Evolutionary conservation across 2,888 invertebrate species (phyloP), one percentile per base, ranked within the genome.

Genomic region (Teleogryllus oceanicus): DNA sequence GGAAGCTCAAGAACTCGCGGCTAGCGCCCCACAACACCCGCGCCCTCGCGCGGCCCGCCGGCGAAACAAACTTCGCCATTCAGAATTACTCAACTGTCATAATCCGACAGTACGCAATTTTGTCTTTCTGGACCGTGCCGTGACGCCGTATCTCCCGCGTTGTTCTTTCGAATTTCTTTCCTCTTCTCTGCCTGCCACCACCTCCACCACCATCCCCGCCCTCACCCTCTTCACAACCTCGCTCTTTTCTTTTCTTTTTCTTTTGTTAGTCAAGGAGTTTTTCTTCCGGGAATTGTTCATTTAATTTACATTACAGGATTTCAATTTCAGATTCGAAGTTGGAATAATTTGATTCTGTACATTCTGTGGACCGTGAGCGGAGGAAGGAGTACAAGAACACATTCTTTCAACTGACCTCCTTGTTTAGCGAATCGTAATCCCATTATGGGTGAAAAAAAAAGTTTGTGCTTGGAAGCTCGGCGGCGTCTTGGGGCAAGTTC

Each of bases 201-300:
- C n/a, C 62, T 62, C 5, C 13, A 62, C 16, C 62, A 5, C 13
- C 8, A 37, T n/a, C n/a, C 37, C 62, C 62, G 2, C 5, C 62
- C 62, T n/a, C 62, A 18, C n/a, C 62, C n/a, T 16, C 13, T 18
- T n/a, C 62, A 18, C 62, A 13, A 62, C 62, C 62, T n/a, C 16
- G 4, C 62, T 62, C 18, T 18, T 62, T 62, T 62, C 62, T 62
- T 62, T 62, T 79, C 76, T 78, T 78, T 79, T 77, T 37, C 78
- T 74, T 80, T 80, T 79, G 79, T 76, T 76, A 79, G 76, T 79
- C 79, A 79, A 79, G 79, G 79, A 76, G 79, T 74, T 79, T 79
- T 79, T 50, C 20, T 77, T 76, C 76, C 49, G 75, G 62, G 76
- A 76, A 62, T 50, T 79, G 79, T 79, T 79, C 79, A 79, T 79